A percentile compares a stretch with the other conserved stretches of the same genome.
Conservation (phyloP, 2,888 invertebrate genomes). For the Phymatocera aterrima region DNA sequence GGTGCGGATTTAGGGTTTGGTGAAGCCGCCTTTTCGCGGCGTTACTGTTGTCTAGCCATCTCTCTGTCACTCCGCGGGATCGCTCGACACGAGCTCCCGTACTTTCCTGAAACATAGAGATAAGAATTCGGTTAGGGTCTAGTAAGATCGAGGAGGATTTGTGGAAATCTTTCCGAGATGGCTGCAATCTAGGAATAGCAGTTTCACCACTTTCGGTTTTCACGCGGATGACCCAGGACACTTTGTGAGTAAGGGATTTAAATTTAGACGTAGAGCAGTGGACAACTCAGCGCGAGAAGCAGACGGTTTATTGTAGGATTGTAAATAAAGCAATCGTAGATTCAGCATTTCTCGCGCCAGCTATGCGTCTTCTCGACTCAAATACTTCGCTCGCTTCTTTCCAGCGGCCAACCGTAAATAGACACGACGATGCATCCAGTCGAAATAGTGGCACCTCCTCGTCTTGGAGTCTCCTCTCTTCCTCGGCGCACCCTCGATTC, state of each 20-base stretch:
- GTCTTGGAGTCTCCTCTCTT: not conserved
- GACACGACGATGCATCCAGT: constrained; percentile 43
- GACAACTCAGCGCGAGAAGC: constrained; percentile 12
- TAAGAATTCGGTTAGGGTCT: not conserved
- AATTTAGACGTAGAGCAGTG: constrained; percentile 10
- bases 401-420: constrained; percentile 46
- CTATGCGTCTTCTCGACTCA: constrained; percentile 15
- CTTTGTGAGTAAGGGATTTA: constrained; percentile 16
- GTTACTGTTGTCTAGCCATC: constrained; percentile 45
- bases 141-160: not conserved
- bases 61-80: constrained; percentile 46
- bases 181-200: not conserved
- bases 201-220: not conserved
- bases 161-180: too few species aligned
- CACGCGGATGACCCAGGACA: not conserved
- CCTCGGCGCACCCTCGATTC: not conserved
- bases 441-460: constrained; percentile 41
- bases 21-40: constrained; percentile 47
- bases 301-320: constrained; percentile 44
- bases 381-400: constrained; percentile 25
- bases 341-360: constrained; percentile 33
- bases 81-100: constrained; percentile 46
- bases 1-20: constrained; percentile 37
- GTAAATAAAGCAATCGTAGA: constrained; percentile 47
- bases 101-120: constrained; percentile 41